Base-by-base conservation (phyloP, 2,797 vertebrate genomes). In the Bovichtus variegatus region DNA sequence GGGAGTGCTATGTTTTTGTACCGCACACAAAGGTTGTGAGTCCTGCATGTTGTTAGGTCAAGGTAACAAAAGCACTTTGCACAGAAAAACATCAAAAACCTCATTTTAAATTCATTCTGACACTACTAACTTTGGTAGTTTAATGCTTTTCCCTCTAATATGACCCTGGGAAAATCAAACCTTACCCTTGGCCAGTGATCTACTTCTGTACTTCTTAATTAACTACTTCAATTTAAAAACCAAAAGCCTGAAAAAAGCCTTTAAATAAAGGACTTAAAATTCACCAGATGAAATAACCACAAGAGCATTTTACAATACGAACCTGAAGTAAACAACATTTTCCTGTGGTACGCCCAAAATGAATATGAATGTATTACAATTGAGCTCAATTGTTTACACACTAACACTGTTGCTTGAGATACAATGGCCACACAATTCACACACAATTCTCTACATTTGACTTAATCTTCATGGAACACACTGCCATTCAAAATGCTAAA, bases 201-300 rank as follows among this genome's bases (percentile, higher is more conserved):
- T 27, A 6, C 44, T 36, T 21, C n/a, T 41, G n/a, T n/a, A n/a
- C n/a, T n/a, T 12, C 8, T 46, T 57, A 67, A 43, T 66, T 16
- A 43, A 67, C 9, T 49, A n/a, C 9, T 13, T 23, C 2, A 43
- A 0, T 62, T 67, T 16, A 25, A 49, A 76, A 50, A 27, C 0
- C 1, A 50, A 71, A 67, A 38, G 55, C 46, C 40, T 59, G 49
- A 60, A 46, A 41, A 50, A 44, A 43, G 13, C 1, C 31, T 34
- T 74, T 4, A 44, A 50, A 71, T 58, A 10, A 63, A 53, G 6
- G 25, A 1, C 11, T 31, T 54, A 15, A 71, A 68, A 43, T 38
- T 13, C 31, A 25, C 36, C 19, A 47, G 2, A 66, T 29, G 57
- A 16, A 49, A 15, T 4, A 64, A 47, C 16, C 5, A 25, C 23